Conservation (phyloP, 2,113 vertebrate species). For the Sphaerodactylus townsendi region DNA sequence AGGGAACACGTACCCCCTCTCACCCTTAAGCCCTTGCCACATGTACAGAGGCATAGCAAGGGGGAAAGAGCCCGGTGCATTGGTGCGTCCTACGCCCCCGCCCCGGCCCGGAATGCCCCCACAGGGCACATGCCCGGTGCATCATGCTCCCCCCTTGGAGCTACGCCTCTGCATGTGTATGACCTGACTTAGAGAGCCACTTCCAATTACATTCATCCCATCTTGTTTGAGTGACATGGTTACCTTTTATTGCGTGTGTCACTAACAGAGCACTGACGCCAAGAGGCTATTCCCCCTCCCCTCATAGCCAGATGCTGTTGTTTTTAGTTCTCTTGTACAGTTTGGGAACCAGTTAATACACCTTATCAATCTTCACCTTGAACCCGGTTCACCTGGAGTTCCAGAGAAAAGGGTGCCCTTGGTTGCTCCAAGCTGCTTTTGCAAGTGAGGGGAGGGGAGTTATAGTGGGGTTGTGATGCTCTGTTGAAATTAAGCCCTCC, state of each 20-base stretch:
- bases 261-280: background rate
- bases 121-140: too few species aligned
- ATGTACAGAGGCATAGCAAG: too few species aligned
- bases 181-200: background rate
- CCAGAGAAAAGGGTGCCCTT: too few species aligned
- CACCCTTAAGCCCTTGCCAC: background rate
- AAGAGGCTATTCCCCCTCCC: background rate
- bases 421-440: background rate
- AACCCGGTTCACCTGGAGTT: background rate
- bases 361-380: background rate
- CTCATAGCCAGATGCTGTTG: background rate
- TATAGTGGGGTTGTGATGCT: too few species aligned
- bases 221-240: too few species aligned
- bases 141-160: too few species aligned
- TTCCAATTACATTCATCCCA: conserved; percentile 21
- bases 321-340: background rate
- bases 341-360: background rate
- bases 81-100: too few species aligned
- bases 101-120: too few species aligned
- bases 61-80: too few species aligned
- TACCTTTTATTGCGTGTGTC: background rate
- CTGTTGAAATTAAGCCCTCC: too few species aligned
- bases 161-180: too few species aligned
- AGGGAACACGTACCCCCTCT: conserved; percentile 42
- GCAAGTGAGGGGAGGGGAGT: background rate